phyloP scores from a whole-genome alignment of 1,140 invertebrate genomes.

The Drosophila lini region DNA sequence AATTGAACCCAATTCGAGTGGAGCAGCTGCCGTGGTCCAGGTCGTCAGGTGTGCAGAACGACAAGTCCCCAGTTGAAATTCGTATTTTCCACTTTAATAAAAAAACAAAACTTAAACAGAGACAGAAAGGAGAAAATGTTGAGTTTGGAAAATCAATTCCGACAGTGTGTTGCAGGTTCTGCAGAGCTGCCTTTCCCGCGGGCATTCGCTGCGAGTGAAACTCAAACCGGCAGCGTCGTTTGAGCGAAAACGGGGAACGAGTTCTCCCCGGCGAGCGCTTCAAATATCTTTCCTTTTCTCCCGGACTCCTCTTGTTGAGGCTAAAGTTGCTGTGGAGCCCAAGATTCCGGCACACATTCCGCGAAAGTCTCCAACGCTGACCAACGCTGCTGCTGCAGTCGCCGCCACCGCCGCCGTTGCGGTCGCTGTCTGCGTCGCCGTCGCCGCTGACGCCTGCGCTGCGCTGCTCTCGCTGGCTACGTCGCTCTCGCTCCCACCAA shows the following conservation, averaged over 20 bases:
- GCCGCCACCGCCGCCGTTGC: conserved; percentile 18
- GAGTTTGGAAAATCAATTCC: conserved; percentile 63
- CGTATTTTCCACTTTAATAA: conserved; percentile 61
- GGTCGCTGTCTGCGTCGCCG: conserved; percentile 23
- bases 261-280: conserved; percentile 37
- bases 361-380: conserved; percentile 73
- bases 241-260: conserved; percentile 51
- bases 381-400: conserved; percentile 50
- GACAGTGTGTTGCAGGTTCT: conserved; percentile 34
- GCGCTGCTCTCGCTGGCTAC: conserved; percentile 32
- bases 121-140: conserved; percentile 33
- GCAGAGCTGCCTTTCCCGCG: conserved; percentile 11
- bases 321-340: conserved; percentile 19
- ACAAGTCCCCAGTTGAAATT: conserved; percentile 45
- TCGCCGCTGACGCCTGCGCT: conserved; percentile 22
- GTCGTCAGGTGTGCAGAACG: conserved; percentile 66
- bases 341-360: conserved; percentile 62
- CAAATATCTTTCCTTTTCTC: conserved; percentile 18
- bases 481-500: conserved; percentile 71
- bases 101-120: background rate
- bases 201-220: conserved; percentile 34
- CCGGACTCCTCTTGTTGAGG: background rate
- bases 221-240: conserved; percentile 40
- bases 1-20: conserved; percentile 38
- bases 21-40: conserved; percentile 40